Conservation (phyloP, 2,113 vertebrate genomes). For the Rattus rattus region DNA sequence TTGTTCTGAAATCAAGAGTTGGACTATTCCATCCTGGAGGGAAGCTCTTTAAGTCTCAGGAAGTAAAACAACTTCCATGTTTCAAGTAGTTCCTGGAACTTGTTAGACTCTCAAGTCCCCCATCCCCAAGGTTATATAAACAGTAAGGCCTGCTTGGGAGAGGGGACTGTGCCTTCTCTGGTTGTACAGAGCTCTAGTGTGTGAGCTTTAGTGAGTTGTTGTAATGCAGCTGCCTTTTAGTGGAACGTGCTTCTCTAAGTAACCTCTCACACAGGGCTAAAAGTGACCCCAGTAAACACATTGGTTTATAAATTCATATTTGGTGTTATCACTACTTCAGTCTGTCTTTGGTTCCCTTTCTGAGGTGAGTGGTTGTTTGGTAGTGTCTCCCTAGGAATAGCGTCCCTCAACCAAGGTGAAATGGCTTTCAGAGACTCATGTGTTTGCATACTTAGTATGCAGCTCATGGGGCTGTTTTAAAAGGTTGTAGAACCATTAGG, state of each 20-base stretch:
- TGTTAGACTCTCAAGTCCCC: neutral
- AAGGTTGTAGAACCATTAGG: neutral
- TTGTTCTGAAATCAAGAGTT: neutral
- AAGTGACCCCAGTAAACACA: neutral
- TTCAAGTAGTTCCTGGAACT: neutral
- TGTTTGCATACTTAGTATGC: neutral
- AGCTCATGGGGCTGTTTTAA: neutral
- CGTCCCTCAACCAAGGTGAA: neutral
- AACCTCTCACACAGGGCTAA: neutral
- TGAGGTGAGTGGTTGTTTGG: neutral
- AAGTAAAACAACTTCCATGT: neutral
- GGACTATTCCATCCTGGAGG: neutral
- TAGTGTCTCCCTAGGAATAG: neutral
- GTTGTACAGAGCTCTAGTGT: neutral
- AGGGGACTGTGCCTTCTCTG: neutral
- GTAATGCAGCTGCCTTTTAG: neutral
- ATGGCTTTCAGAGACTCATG: neutral
- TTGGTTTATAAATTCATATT: neutral
- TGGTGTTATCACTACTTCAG: neutral
- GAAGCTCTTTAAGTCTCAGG: neutral
- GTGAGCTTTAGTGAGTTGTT: no score
- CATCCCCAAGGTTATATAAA: neutral
- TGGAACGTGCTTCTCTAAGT: neutral
- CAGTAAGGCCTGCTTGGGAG: neutral
- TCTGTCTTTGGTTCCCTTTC: neutral